Conservation (phyloP, 2,113 vertebrate genomes). For the Carassius carassius region DNA sequence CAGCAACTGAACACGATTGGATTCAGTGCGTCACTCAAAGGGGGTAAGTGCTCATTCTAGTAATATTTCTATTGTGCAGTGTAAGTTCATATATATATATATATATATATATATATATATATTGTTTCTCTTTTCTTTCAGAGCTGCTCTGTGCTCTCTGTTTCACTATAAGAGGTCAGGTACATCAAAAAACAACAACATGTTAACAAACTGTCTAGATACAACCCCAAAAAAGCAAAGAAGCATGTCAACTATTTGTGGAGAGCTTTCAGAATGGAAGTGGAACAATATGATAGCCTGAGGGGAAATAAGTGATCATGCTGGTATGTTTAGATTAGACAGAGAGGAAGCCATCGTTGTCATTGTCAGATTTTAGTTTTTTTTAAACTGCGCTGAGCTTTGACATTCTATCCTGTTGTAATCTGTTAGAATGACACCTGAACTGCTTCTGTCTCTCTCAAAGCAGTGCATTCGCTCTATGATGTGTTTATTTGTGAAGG, state of each 20-base stretch:
- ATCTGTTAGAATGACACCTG: slow-evolving; percentile 46
- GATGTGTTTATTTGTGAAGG: neutral
- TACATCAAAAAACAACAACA: slow-evolving; percentile 71
- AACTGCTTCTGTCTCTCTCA: neutral
- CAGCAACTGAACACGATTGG: slow-evolving; percentile 3
- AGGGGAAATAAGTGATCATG: slow-evolving; percentile 76
- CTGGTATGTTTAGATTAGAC: slow-evolving; percentile 83
- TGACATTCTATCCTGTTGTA: slow-evolving; percentile 71
- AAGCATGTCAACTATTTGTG: slow-evolving; percentile 74
- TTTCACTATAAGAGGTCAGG: slow-evolving; percentile 71
- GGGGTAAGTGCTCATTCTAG: neutral
- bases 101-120: too few species aligned
- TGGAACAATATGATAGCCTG: slow-evolving; percentile 73
- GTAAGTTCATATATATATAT: too few species aligned
- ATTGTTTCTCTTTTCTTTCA: slow-evolving; percentile 46
- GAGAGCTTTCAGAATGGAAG: slow-evolving; percentile 73
- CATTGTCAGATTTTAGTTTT: slow-evolving; percentile 71
- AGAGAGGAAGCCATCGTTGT: slow-evolving; percentile 81
- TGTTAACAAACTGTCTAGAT: slow-evolving; percentile 74
- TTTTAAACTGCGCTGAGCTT: slow-evolving; percentile 61
- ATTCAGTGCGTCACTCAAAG: slow-evolving; percentile 7
- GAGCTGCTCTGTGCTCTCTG: slow-evolving; percentile 59
- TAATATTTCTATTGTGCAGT: neutral
- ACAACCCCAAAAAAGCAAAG: slow-evolving; percentile 71
- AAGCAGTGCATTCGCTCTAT: neutral